These are phyloP conservation scores for Tupaia tana DNA, from an alignment of 2,113 vertebrate species.

Conservation along the genomic window DNA sequence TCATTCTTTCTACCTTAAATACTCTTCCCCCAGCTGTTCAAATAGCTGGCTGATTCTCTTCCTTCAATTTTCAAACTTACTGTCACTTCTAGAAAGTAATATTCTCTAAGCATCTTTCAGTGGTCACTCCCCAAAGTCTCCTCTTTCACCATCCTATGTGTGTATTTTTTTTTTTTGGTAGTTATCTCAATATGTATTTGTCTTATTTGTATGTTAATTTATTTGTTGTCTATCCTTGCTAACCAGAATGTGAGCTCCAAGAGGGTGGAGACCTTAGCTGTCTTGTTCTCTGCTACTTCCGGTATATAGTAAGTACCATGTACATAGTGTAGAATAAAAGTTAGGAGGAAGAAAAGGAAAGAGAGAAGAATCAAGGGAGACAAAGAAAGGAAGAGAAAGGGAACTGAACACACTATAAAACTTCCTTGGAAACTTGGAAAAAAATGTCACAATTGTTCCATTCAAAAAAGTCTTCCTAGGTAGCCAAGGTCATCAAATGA, in stretches of 20 bases:
- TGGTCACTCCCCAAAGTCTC: not conserved
- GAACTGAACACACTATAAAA: not conserved
- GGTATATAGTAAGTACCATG: not conserved
- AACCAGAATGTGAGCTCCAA: not conserved
- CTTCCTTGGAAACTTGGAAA: constrained; percentile 48
- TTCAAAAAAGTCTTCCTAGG: not conserved
- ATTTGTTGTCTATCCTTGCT: not conserved
- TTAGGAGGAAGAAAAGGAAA: not conserved
- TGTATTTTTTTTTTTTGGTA: constrained; percentile 23
- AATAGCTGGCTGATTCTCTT: not conserved
- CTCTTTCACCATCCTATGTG: not conserved
- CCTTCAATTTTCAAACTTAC: not conserved
- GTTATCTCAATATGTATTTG: not conserved
- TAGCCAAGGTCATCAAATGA: constrained; percentile 37
- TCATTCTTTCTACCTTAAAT: not conserved
- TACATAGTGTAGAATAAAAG: not conserved
- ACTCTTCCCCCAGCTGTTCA: not conserved
- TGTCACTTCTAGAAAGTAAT: not conserved
- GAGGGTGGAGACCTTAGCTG: not conserved
- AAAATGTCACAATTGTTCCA: constrained; percentile 5
- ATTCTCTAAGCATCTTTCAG: not conserved
- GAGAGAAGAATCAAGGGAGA: not conserved
- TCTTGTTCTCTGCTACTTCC: constrained; percentile 3
- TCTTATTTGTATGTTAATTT: not conserved
- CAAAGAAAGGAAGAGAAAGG: not conserved